These are phyloP conservation scores for Bradypodion ventrale DNA, from an alignment of 2,797 vertebrate species.

Conservation along the genomic window DNA sequence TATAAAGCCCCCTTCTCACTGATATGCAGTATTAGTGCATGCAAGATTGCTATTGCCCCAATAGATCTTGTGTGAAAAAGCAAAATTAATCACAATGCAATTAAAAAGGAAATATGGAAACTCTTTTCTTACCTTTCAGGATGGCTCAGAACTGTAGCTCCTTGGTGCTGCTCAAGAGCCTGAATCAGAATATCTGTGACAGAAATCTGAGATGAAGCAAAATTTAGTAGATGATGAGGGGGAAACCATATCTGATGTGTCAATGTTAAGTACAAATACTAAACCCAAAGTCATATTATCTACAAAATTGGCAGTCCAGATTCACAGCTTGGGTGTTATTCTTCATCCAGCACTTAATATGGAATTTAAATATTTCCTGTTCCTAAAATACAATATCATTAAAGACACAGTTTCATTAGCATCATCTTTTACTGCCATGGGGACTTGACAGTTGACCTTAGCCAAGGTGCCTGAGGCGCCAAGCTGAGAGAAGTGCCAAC, in stretches of 20 bases:
- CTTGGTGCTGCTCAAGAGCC: not conserved
- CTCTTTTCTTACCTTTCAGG: not conserved
- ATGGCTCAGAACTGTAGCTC: not conserved
- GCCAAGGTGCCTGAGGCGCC: too few species aligned
- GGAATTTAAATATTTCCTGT: not conserved
- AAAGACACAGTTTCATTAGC: not conserved
- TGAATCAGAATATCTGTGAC: not conserved
- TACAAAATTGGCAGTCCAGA: too few species aligned
- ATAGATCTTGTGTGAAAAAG: not conserved
- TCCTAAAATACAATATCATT: not conserved
- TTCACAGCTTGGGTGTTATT: too few species aligned
- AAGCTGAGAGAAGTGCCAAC: too few species aligned
- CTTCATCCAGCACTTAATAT: too few species aligned
- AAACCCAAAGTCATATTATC: not conserved
- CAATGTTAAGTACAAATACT: not conserved
- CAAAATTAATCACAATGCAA: not conserved
- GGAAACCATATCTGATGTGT: conserved; percentile 23
- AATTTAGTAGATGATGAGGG: not conserved
- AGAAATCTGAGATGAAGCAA: conserved; percentile 31
- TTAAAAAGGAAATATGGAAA: not conserved
- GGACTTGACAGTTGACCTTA: too few species aligned
- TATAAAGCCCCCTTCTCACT: too few species aligned
- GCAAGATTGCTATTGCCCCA: too few species aligned
- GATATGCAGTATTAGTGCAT: too few species aligned
- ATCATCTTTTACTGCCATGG: not conserved